Conservation (phyloP, 2,797 vertebrate species). For the Cetoscarus ocellatus region DNA sequence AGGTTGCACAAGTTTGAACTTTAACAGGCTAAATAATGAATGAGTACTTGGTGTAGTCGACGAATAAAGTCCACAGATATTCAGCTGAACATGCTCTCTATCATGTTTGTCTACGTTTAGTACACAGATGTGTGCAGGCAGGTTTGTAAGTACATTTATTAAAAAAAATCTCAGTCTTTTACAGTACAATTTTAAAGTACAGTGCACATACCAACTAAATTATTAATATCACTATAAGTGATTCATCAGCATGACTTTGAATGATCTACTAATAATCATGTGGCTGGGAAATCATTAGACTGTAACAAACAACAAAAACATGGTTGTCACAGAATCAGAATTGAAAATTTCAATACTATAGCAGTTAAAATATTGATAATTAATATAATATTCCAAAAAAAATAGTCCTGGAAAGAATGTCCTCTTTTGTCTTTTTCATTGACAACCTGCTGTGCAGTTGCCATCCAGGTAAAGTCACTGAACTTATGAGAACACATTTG, state of each 20-base stretch:
- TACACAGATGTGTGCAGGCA: not conserved
- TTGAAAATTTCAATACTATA: too few relatives aligned
- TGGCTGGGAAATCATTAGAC: not conserved
- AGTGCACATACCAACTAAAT: not conserved
- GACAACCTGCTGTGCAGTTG: too few relatives aligned
- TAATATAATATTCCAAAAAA: too few relatives aligned
- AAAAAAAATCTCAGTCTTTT: not conserved
- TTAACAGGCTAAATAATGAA: not conserved
- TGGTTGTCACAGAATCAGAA: too few relatives aligned
- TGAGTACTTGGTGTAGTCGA: not conserved
- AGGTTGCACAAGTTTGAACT: slow-evolving; percentile 1
- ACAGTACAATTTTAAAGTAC: not conserved
- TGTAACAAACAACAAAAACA: too few relatives aligned
- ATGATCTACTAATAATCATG: not conserved
- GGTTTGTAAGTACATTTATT: not conserved
- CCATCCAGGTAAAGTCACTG: too few relatives aligned
- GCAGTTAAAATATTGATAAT: too few relatives aligned
- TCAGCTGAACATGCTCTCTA: not conserved
- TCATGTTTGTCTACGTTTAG: not conserved
- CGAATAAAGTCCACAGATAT: not conserved
- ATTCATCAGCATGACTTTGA: not conserved
- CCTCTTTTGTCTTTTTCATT: too few relatives aligned
- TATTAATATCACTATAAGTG: not conserved
- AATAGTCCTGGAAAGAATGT: too few relatives aligned
- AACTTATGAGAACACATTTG: too few relatives aligned